Evolutionary conservation across 2,113 vertebrate species (phyloP), one percentile per base, ranked within the genome.

Genomic region (Lynx canadensis): DNA sequence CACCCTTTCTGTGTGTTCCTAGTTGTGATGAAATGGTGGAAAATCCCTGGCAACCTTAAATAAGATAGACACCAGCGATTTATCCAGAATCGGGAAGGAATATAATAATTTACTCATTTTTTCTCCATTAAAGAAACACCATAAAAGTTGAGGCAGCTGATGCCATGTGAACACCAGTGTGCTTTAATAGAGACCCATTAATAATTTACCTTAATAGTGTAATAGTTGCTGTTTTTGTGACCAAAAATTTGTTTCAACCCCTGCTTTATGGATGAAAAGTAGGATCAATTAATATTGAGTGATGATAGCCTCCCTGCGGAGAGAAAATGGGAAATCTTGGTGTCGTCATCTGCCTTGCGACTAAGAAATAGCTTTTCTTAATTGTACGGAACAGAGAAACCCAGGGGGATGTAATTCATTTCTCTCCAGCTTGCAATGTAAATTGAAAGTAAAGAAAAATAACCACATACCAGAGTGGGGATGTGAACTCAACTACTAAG

Each of bases 281-380:
- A 97, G 96, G 97, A 96, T 93, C 98, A 94, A 71, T 98, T 98
- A 95, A 97, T 97, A 83, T 63, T 96, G 95, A 98, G 85, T 96
- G 93, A 89, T 97, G 94, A 92, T 89, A 97, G 98, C 38, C 16
- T 66, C 5, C 94, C 97, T 95, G 73, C 16, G 5, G 95, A 98
- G 97, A 98, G 96, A 96, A 98, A 95, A 94, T 74, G 86, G 97
- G 87, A 98, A 93, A 88, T 98, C 80, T 82, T 97, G 65, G 3
- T 98, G 84, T 97, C 86, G 82, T 98, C 90, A 91, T 12, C 92
- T 16, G 18, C 89, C 86, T 97, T 41, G 95, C 97, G 89, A 97
- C 94, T 97, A 92, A 97, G 94, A 98, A 98, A 92, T 95, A 13
- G 27, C 86, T 97, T 98, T 98, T 96, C 92, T 97, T 98, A 97